Evolutionary conservation across 2,888 invertebrate genomes (phyloP).

Genomic region (Girardia tigrina): DNA sequence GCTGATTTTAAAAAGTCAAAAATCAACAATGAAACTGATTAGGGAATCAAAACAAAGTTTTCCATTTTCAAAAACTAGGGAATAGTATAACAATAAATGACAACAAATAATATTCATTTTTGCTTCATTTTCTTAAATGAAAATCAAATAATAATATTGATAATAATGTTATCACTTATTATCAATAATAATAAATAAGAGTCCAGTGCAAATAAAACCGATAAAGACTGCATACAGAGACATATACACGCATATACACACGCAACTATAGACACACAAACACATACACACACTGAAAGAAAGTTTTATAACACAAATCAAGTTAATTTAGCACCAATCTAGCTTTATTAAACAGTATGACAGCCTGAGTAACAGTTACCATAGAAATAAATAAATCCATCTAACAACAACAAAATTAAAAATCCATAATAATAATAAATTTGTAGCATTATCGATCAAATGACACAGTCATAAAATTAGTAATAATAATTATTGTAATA

Average conservation of each 20-base stretch:
- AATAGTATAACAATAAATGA: background rate
- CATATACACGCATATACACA: background rate
- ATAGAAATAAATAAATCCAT: slow-evolving; percentile 18
- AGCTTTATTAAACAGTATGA: slow-evolving; percentile 13
- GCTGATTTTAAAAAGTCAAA: slow-evolving; percentile 2
- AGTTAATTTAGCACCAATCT: slow-evolving; percentile 18
- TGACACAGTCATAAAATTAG: too few relatives aligned
- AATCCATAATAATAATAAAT: too few relatives aligned
- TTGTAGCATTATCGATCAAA: too few relatives aligned
- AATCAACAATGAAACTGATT: slow-evolving; percentile 14
- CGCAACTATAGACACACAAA: background rate
- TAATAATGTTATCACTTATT: background rate
- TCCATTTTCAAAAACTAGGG: background rate
- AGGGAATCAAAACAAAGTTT: background rate
- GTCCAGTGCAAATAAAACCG: slow-evolving; percentile 4
- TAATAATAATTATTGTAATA: too few relatives aligned
- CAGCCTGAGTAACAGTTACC: slow-evolving; percentile 20
- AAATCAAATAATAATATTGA: background rate
- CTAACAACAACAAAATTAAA: background rate
- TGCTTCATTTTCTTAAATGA: background rate
- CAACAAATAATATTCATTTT: background rate
- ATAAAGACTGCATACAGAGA: background rate
- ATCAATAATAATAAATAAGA: background rate
- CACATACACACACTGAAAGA: slow-evolving; percentile 17
- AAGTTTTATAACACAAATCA: slow-evolving; percentile 15